A percentile compares a stretch with the other conserved stretches of the same genome.
Evolutionary conservation across 2,888 invertebrate genomes (phyloP).

Genomic region (Chirona hameri): DNA sequence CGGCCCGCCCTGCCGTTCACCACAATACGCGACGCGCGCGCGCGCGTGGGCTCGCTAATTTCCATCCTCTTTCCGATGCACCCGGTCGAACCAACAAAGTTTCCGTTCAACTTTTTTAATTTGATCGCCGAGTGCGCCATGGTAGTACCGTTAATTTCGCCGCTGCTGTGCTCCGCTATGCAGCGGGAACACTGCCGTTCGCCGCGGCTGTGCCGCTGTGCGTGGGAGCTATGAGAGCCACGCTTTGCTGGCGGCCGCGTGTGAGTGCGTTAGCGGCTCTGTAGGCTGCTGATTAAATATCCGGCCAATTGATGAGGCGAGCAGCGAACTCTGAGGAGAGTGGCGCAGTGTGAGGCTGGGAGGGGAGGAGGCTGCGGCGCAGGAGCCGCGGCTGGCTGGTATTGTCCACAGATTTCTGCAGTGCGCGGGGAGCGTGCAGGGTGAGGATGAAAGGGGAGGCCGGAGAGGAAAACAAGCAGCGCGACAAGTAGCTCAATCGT

Average conservation of each 20-base stretch:
- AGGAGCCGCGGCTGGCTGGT: background rate
- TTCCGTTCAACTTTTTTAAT: conserved; percentile 4
- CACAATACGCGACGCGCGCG: background rate
- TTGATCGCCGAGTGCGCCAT: background rate
- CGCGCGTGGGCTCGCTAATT: background rate
- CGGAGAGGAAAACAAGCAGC: no score
- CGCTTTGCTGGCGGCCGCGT: background rate
- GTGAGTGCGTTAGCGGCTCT: background rate
- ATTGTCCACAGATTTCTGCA: no score
- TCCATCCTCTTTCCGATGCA: background rate
- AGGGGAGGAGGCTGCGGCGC: background rate
- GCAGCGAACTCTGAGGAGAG: no score
- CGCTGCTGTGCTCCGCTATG: no score
- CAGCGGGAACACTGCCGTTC: no score
- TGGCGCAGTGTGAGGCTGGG: background rate
- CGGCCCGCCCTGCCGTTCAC: background rate
- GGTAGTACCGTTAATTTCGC: background rate
- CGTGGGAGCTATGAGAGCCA: no score
- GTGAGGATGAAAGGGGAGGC: no score
- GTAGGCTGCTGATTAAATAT: background rate
- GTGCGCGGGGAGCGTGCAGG: no score
- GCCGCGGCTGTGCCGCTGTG: no score
- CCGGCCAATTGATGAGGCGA: background rate
- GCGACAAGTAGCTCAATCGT: no score
- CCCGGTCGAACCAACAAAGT: background rate